phyloP scores from a whole-genome alignment of 2,113 vertebrate genomes.

The Caracal caracal region DNA sequence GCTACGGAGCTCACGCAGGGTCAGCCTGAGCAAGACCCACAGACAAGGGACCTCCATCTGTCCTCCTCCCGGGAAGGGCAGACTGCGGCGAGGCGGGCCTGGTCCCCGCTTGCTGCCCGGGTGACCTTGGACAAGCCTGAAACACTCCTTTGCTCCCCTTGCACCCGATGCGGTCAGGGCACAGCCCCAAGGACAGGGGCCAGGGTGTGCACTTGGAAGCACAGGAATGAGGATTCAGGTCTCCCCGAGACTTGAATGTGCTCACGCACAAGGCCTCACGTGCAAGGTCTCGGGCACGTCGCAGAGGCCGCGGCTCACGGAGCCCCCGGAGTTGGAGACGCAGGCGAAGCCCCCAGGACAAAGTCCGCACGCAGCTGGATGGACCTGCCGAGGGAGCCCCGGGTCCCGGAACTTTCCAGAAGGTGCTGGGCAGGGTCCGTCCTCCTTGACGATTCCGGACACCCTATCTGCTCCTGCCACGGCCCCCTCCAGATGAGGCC shows the following conservation, averaged over 20 bases:
- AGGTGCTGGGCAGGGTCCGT: neutral
- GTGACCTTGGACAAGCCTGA: neutral
- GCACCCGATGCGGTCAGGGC: neutral
- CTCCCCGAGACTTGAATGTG: accelerated
- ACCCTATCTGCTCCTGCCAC: neutral
- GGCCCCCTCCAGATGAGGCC: neutral
- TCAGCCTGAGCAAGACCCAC: neutral
- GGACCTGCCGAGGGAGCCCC: neutral
- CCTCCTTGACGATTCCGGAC: neutral
- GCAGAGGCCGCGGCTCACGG: accelerated
- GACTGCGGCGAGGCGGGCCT: accelerated
- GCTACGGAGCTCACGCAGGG: accelerated
- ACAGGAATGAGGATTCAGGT: neutral
- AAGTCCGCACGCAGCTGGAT: accelerated
- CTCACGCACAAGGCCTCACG: accelerated
- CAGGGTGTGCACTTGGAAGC: neutral
- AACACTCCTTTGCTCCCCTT: neutral
- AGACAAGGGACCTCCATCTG: neutral
- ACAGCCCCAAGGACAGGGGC: neutral
- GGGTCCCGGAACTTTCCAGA: neutral
- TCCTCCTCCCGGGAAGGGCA: neutral
- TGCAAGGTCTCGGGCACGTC: accelerated
- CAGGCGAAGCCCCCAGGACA: neutral
- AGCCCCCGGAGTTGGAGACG: accelerated
- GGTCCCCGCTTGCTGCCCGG: accelerated